Base-by-base conservation (phyloP, 2,797 vertebrate genomes). In the Phoeniculus purpureus region DNA sequence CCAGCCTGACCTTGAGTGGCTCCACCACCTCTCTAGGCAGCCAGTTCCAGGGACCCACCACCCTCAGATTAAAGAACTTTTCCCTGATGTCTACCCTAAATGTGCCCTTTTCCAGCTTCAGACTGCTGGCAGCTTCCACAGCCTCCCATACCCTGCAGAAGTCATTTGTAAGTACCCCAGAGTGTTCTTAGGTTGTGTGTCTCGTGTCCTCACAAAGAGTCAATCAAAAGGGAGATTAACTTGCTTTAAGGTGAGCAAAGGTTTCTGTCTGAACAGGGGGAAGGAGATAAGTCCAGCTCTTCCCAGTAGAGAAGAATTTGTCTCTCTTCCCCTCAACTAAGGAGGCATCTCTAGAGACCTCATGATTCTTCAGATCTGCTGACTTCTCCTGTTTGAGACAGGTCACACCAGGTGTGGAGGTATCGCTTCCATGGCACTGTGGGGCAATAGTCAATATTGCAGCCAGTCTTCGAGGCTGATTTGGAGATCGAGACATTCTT, bases 381-480 rank as follows among this genome's bases (percentile, higher is more conserved):
- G 72, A 15, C 62, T 54, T 55, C 47, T 80, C 20, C 11, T 25
- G 67, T 43, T 14, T 29, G 25, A 58, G 43, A 6, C 19, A 65
- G 80, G 16, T 27, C n/a, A 18, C 31, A 17, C 15, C 8, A 23
- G 56, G 17, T 6, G 8, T 43, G 56, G 47, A 58, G n/a, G 48
- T 77, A 13, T 43, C 43, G 8, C 34, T 52, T 62, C 54, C 17
- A 0, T 15, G 45, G 15, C 70, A 27, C 0, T 43, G 32, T 21
- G n/a, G 43, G 48, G 27, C 72, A 48, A 26, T 5, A 27, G 68
- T 71, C 87, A 59, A 26, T 80, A 32, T 48, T 80, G 16, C 89
- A 92, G 68, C 58, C 55, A 80, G 45, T 89, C 81, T 90, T 55
- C 48, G 6, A 80, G 88, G 70, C 66, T 83, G 68, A 90, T 81